Percentiles rank a stretch among this genome's conserved stretches.
Evolutionary conservation across 2,888 invertebrate genomes (phyloP).

Genomic region (Metallyticus violacea): DNA sequence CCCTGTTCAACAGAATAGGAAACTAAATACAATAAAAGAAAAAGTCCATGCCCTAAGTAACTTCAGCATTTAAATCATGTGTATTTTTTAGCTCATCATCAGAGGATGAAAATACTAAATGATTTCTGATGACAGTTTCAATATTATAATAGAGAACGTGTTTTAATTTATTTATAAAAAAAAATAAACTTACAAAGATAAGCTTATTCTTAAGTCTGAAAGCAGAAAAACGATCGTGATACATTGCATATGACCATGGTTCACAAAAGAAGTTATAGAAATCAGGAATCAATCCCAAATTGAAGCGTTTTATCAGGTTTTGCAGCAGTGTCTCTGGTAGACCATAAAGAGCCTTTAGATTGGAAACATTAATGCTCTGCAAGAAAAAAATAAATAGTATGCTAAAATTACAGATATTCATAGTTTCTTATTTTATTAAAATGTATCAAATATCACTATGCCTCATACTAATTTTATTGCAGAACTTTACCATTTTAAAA

Average conservation of each 20-base stretch:
- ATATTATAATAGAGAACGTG: no score
- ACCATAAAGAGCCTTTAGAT: constrained; percentile 63
- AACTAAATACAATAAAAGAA: no score
- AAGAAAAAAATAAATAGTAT: constrained; percentile 29
- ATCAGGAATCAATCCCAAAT: constrained; percentile 56
- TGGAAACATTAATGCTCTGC: constrained; percentile 56
- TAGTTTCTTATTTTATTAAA: no score
- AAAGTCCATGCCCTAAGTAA: no score
- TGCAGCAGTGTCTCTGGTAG: constrained; percentile 71
- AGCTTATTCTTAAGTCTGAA: neutral
- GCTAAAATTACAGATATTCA: no score
- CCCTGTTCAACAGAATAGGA: no score
- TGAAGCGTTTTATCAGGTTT: constrained; percentile 51
- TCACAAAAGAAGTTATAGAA: constrained; percentile 64
- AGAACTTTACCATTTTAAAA: neutral
- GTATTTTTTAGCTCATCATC: no score
- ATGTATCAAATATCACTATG: no score
- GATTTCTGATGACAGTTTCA: no score
- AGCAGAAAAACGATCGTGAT: constrained; percentile 40
- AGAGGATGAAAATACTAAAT: no score
- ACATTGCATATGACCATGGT: constrained; percentile 63
- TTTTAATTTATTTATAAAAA: no score
- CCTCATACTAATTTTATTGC: neutral
- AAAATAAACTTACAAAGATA: neutral
- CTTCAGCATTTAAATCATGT: no score